Evolutionary conservation across 1,140 invertebrate genomes (phyloP).

Genomic region (Drusus annulatus): DNA sequence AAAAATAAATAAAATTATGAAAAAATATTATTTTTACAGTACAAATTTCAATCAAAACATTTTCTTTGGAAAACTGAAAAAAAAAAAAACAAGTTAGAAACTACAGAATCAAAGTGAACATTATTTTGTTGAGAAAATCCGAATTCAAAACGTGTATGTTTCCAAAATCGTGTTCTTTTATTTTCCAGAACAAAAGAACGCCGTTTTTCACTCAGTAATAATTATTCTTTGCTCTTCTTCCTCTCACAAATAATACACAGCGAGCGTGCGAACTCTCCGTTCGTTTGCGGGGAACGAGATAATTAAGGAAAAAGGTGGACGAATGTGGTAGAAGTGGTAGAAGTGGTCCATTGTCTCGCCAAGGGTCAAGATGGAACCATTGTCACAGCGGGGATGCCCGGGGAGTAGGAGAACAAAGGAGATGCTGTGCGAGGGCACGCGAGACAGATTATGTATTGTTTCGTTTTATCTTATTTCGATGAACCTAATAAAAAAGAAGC

Average conservation of each 20-base stretch:
- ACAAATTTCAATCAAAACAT: no score
- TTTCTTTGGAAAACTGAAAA: no score
- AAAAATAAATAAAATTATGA: no score
- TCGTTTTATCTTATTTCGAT: conserved; percentile 2
- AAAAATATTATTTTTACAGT: no score
- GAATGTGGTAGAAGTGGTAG: not conserved
- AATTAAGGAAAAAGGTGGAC: not conserved
- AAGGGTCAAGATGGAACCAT: not conserved
- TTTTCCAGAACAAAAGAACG: not conserved
- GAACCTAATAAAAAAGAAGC: no score
- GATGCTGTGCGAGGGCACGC: no score
- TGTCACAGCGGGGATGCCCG: not conserved
- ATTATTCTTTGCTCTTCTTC: not conserved
- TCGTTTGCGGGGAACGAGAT: not conserved
- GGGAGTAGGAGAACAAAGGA: not conserved
- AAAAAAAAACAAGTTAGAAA: no score
- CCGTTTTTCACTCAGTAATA: conserved; percentile 6
- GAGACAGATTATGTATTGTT: no score
- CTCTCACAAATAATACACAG: not conserved
- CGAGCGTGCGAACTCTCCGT: not conserved
- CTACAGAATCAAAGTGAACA: no score
- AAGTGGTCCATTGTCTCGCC: not conserved
- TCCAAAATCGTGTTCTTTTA: not conserved
- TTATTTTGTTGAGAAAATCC: no score
- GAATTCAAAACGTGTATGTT: no score